Evolutionary conservation across 2,797 vertebrate species (phyloP).

Genomic region (Enteromius radiatus): DNA sequence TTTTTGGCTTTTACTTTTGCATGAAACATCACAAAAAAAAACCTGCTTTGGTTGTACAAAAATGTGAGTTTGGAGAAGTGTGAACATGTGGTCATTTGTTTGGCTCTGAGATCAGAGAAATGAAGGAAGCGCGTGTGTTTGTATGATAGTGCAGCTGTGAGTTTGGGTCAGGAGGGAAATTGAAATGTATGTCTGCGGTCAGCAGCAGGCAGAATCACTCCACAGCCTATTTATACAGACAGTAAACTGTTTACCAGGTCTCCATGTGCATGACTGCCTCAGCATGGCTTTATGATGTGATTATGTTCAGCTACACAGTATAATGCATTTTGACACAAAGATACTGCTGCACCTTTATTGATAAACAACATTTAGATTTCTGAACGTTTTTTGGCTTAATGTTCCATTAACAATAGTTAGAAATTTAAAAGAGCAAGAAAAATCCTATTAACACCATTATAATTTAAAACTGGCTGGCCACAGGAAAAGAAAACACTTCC

Average conservation of each 20-base stretch:
- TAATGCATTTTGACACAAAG: background rate
- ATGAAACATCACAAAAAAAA: background rate
- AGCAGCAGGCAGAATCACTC: conserved; percentile 33
- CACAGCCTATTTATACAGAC: conserved; percentile 55
- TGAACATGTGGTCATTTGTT: conserved; percentile 13
- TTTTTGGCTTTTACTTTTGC: background rate
- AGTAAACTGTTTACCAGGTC: conserved; percentile 52
- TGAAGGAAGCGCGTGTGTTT: conserved; percentile 10
- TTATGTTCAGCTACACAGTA: background rate
- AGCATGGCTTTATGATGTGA: conserved; percentile 5
- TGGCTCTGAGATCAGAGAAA: conserved; percentile 18
- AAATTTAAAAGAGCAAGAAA: no score
- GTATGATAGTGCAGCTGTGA: conserved; percentile 29
- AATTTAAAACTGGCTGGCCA: background rate
- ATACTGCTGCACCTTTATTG: background rate
- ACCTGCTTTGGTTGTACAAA: background rate
- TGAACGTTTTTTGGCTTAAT: no score
- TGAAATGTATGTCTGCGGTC: background rate
- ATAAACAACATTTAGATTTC: background rate
- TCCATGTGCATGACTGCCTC: conserved; percentile 32
- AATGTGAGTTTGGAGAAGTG: conserved; percentile 7
- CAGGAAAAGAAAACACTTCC: conserved; percentile 43
- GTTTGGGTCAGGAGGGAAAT: background rate
- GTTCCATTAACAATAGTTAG: no score
- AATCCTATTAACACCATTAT: background rate